Evolutionary conservation across 2,888 invertebrate genomes (phyloP).

Genomic region (Nymphalis urticae): DNA sequence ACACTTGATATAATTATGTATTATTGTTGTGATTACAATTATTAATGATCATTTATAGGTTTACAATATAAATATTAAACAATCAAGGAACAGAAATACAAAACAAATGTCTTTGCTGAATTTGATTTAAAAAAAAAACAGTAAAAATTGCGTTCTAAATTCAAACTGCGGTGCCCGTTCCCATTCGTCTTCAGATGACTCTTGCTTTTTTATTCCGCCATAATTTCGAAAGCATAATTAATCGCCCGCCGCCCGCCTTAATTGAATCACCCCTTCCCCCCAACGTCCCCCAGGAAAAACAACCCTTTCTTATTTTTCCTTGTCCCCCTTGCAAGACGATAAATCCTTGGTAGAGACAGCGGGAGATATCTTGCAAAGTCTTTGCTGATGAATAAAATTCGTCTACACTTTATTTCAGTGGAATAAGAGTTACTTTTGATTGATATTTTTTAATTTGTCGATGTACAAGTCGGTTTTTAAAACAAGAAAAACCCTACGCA

Average conservation of each 20-base stretch:
- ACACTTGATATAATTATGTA: no score
- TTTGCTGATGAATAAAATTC: slow-evolving; percentile 36
- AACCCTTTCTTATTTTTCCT: slow-evolving; percentile 80
- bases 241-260: slow-evolving; percentile 72
- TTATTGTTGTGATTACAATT: no score
- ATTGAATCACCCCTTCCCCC: slow-evolving; percentile 68
- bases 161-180: slow-evolving; percentile 20
- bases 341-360: slow-evolving; percentile 79
- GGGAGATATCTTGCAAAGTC: slow-evolving; percentile 68
- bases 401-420: slow-evolving; percentile 20
- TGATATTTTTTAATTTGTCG: slow-evolving; percentile 1
- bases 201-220: slow-evolving; percentile 47
- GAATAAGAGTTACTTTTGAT: slow-evolving; percentile 32
- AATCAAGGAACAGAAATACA: no score
- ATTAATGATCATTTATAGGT: no score
- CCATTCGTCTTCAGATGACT: slow-evolving; percentile 51
- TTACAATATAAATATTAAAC: no score
- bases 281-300: slow-evolving; percentile 74
- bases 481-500: slow-evolving; percentile 79
- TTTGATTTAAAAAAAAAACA: not conserved
- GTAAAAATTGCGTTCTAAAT: slow-evolving; percentile 13
- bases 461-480: slow-evolving; percentile 45
- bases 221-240: slow-evolving; percentile 71
- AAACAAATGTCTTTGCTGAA: not conserved
- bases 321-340: slow-evolving; percentile 77